Evolutionary conservation across 1,140 invertebrate species (phyloP), one percentile per base, ranked within the genome.

Genomic region (Copidosoma floridanum): DNA sequence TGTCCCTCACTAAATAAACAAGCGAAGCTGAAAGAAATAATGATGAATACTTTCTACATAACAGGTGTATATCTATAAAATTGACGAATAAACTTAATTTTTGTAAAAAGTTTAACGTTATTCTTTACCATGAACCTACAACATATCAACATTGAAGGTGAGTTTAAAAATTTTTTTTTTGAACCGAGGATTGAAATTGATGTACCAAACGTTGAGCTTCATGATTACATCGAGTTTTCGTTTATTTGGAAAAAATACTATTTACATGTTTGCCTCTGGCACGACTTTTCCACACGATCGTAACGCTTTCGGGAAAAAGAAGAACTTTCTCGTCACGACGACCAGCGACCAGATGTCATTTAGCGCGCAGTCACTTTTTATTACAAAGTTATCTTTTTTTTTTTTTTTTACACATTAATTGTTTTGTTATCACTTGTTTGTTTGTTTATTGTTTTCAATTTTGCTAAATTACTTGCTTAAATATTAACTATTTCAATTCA

Each of bases 11-110:
- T 53, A 18, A 60, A 53, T 40, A 50, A n/a, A 32, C 37, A 26
- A 26, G 2, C 1, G 35, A 48, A 21, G 21, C 18, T 0, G 2
- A 50, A 52, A 37, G 26, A 18, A 47, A 59, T 67, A 70, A 65
- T 65, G 65, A 71, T 69, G 61, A 71, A 72, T 76, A 77, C 68
- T 78, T 77, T 78, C 69, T 78, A 78, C 70, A 66, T 78, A 76
- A 75, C 66, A 73, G 56, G 66, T 78, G 68, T 77, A 76, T 70
- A 70, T 76, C 70, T 74, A 76, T 73, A 72, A 73, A 73, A 76
- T 71, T 76, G 66, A 78, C 61, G 65, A 78, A 76, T 78, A 80
- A 78, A 78, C 71, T 78, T 74, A 65, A 76, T 78, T 80, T 78
- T 77, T 79, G 64, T 78, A 78, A 68, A 68, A 73, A 71, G 7